Percentiles rank a stretch among this genome's conserved stretches.
These are phyloP conservation scores for Xanthorhoe designata DNA, from an alignment of 2,888 invertebrate species.

Conservation along the genomic window DNA sequence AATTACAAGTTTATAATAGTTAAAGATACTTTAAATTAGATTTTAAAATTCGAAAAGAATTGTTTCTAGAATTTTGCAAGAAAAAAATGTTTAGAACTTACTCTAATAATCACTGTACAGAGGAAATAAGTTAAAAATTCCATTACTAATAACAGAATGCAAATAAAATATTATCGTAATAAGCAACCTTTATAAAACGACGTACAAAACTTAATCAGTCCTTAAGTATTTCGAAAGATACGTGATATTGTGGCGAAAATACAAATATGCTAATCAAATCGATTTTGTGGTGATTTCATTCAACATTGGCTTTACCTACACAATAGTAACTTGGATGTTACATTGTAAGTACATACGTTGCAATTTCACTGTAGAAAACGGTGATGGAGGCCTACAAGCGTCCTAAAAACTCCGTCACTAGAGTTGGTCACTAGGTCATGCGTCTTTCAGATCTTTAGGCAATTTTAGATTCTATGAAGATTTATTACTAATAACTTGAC, in stretches of 20 bases:
- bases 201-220: conserved; percentile 13
- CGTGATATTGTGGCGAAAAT: conserved; percentile 20
- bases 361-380: too few relatives aligned
- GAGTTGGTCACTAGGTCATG: too few relatives aligned
- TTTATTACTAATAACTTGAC: too few relatives aligned
- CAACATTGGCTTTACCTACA: conserved; percentile 1
- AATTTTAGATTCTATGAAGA: too few relatives aligned
- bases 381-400: too few relatives aligned
- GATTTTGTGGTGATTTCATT: conserved; percentile 18
- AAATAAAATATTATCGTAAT: conserved; percentile 9
- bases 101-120: conserved; percentile 30
- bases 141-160: conserved; percentile 29
- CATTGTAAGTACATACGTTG: too few relatives aligned
- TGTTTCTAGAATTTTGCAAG: not conserved
- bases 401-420: too few relatives aligned
- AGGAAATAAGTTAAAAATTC: conserved; percentile 24
- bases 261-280: conserved; percentile 5
- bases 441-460: too few relatives aligned
- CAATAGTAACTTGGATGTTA: too few relatives aligned
- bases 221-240: conserved; percentile 2
- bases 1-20: too few relatives aligned
- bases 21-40: too few relatives aligned
- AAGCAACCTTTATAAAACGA: conserved; percentile 26
- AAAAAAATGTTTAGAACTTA: conserved; percentile 25
- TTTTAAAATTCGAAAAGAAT: too few relatives aligned